phyloP scores from a whole-genome alignment of 2,797 vertebrate species.

The Furcifer pardalis region DNA sequence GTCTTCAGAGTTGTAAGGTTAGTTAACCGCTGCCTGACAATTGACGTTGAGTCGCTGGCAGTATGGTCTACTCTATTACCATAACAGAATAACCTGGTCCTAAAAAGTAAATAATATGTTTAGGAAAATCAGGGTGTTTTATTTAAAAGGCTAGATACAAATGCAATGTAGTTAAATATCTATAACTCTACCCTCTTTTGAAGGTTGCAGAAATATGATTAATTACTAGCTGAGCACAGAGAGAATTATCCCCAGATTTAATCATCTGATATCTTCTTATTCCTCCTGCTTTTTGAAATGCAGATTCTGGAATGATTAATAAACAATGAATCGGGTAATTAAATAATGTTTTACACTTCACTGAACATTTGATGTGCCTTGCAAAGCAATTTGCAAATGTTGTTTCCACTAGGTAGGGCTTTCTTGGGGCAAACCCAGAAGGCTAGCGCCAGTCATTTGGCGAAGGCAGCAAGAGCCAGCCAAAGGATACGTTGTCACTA shows the following conservation, averaged over 20 bases:
- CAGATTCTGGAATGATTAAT: constrained; percentile 4
- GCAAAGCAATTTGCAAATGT: not conserved
- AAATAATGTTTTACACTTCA: constrained; percentile 9
- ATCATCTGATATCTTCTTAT: not conserved
- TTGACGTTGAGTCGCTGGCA: too few relatives aligned
- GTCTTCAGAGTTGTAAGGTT: too few relatives aligned
- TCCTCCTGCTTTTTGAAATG: not conserved
- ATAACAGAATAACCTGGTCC: too few relatives aligned
- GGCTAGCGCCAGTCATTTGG: not conserved
- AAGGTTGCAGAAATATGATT: constrained; percentile 1
- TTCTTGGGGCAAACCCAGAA: not conserved
- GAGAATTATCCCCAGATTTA: constrained; percentile 6
- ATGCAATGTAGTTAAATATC: not conserved
- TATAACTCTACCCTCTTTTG: not conserved
- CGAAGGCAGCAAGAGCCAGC: not conserved
- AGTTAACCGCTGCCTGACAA: too few relatives aligned
- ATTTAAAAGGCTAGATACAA: not conserved
- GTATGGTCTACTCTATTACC: too few relatives aligned
- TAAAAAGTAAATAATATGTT: not conserved
- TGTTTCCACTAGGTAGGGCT: not conserved
- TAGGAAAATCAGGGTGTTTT: too few relatives aligned
- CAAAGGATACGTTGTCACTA: not conserved
- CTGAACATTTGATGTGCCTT: not conserved
- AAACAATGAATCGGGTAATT: constrained; percentile 3
- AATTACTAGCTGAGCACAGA: not conserved